Evolutionary conservation across 37 sponge, comb jelly and placozoan species (phyloP), one percentile per base, ranked within the genome.

Genomic region (Trichoplax adhaerens): DNA sequence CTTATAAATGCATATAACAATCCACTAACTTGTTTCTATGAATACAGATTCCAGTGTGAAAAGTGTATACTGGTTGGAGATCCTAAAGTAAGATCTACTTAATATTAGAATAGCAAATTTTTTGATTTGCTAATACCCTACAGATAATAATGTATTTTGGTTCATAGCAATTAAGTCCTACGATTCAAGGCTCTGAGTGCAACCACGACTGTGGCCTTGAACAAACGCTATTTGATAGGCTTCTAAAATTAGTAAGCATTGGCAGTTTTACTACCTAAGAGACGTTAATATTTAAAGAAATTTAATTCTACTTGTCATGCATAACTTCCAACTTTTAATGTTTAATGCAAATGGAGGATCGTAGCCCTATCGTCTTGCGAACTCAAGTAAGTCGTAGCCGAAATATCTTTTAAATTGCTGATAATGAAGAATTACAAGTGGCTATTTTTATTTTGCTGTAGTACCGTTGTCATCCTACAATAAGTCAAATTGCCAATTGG

Each of bases 181-280:
- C 77, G 6, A 72, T 76, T 72, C 72, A 72, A 46, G 77, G 77
- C 4, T 72, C 72, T 53, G 77, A 72, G 50, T 6, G 55, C 5
- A 47, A 57, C 3, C 72, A 77, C 29, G 57, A 73, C 7, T 10
- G 6, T n/a, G 78, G 78, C 12, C 58, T 77, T 12, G 78, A 77
- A 52, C 78, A 77, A 72, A 77, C 78, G 47, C 6, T 77, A 50
- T 77, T 77, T 73, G 78, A 77, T 8, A 66, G 78, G 4, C 73
- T 77, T 2, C 72, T 76, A 3, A 29, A 60, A 55, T 57, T 74
- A 72, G 78, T 74, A 71, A 52, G 72, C 55, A 8, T 8, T 29
- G 29, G 29, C 29, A 29, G 29, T 29, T 29, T 29, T 29, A 29
- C 29, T 29, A 29, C 29, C 29, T 29, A 29, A 29, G 29, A 29